Evolutionary conservation across 1,140 invertebrate species (phyloP).

Genomic region (Calephelis nemesis): DNA sequence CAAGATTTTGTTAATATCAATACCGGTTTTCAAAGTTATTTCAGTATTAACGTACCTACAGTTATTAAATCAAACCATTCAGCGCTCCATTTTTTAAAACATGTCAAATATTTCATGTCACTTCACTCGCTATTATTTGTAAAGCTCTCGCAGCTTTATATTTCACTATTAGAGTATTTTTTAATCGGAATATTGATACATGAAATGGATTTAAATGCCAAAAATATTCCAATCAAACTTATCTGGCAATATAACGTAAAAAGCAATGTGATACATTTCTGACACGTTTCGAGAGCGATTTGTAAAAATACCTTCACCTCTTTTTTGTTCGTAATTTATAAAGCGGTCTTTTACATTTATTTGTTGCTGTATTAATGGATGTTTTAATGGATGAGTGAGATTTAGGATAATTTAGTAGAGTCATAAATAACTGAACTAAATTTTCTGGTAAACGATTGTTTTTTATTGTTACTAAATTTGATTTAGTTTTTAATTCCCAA

Average conservation of each 20-base stretch:
- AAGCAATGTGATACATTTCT: constrained; percentile 45
- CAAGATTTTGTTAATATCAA: too few relatives aligned
- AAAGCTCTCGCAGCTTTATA: constrained; percentile 25
- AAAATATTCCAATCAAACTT: constrained; percentile 43
- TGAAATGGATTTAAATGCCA: constrained; percentile 42
- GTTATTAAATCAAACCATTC: too few relatives aligned
- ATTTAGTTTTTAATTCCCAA: too few relatives aligned
- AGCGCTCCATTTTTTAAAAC: not conserved
- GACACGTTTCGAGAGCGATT: constrained; percentile 42
- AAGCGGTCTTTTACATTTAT: constrained; percentile 33
- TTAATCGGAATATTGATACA: constrained; percentile 34
- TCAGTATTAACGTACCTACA: too few relatives aligned
- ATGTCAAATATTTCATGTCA: constrained; percentile 9
- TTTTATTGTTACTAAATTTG: too few relatives aligned
- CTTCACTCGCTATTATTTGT: constrained; percentile 23
- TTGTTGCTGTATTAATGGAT: not conserved
- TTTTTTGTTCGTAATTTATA: constrained; percentile 47
- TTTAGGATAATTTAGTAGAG: constrained; percentile 22
- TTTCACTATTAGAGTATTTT: constrained; percentile 28
- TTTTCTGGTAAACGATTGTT: too few relatives aligned
- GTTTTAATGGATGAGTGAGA: constrained; percentile 31
- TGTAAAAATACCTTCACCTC: constrained; percentile 43
- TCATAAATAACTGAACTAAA: too few relatives aligned
- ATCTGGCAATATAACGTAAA: constrained; percentile 42
- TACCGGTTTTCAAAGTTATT: too few relatives aligned